Evolutionary conservation across 2,113 vertebrate species (phyloP).

Genomic region (Ctenomys sociabilis): DNA sequence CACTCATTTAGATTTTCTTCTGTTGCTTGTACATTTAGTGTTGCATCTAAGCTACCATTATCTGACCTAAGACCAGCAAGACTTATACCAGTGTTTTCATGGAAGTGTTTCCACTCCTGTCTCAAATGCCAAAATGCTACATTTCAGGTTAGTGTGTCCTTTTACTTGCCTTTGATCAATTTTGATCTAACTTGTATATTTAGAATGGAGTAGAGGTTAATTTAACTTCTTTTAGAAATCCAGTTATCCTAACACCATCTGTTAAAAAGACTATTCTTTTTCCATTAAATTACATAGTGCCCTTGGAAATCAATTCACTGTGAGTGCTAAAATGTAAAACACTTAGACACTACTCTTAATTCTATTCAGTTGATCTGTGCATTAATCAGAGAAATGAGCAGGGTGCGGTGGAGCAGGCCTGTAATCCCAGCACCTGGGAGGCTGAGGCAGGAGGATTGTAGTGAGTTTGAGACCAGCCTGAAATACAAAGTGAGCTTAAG

Average conservation of each 20-base stretch:
- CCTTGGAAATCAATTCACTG: background rate
- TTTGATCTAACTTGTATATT: too few species aligned
- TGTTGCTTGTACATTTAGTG: background rate
- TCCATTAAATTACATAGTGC: background rate
- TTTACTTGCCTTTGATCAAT: background rate
- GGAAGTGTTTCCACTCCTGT: background rate
- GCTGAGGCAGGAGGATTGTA: too few species aligned
- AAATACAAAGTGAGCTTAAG: too few species aligned
- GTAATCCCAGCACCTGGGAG: too few species aligned
- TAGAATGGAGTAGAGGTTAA: too few species aligned
- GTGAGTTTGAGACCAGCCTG: too few species aligned
- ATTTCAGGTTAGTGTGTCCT: background rate
- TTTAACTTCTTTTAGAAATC: too few species aligned
- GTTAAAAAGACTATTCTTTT: too few species aligned
- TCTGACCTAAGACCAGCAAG: background rate
- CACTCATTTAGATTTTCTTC: background rate
- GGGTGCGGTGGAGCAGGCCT: too few species aligned
- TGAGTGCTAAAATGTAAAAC: background rate
- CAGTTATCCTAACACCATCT: too few species aligned
- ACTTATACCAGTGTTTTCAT: background rate
- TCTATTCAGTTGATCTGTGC: background rate
- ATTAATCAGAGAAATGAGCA: conserved; percentile 4
- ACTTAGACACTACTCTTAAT: background rate
- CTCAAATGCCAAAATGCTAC: background rate
- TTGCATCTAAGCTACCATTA: background rate